Evolutionary conservation across 2,888 invertebrate species (phyloP).

Genomic region (Pyralis farinalis): DNA sequence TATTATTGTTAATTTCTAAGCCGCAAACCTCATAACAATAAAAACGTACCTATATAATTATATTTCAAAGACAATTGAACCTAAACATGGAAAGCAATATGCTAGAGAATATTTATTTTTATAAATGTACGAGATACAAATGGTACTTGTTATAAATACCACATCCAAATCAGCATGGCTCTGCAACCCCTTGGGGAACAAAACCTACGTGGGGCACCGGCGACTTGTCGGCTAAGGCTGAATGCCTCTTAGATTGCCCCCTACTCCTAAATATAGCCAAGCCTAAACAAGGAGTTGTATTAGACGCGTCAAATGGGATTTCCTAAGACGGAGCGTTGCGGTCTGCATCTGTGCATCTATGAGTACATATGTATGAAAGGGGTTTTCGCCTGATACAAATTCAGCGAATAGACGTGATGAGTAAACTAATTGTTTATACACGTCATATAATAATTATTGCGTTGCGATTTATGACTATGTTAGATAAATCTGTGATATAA

Average conservation of each 20-base stretch:
- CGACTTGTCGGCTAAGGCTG: slow-evolving; percentile 60
- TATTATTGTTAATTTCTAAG: too few species aligned
- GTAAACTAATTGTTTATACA: background rate
- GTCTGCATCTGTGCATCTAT: slow-evolving; percentile 12
- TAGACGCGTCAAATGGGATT: slow-evolving; percentile 59
- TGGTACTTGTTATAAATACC: slow-evolving; percentile 29
- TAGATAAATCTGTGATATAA: too few species aligned
- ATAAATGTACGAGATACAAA: too few species aligned
- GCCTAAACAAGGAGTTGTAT: slow-evolving; percentile 64
- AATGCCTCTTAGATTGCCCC: slow-evolving; percentile 75
- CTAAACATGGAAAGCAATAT: too few species aligned
- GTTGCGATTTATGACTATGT: too few species aligned
- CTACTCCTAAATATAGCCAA: slow-evolving; percentile 66
- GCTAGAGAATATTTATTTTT: too few species aligned
- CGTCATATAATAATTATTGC: background rate
- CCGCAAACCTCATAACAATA: too few species aligned
- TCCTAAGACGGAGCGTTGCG: slow-evolving; percentile 28
- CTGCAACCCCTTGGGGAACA: slow-evolving; percentile 57
- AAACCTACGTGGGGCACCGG: slow-evolving; percentile 58
- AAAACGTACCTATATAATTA: too few species aligned
- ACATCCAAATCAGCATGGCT: slow-evolving; percentile 37
- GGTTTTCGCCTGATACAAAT: slow-evolving; percentile 5
- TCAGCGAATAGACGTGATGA: background rate
- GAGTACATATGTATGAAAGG: slow-evolving; percentile 1
- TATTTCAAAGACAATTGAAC: too few species aligned